Conservation (phyloP, 2,113 vertebrate genomes). For the Campylomormyrus tamandua region DNA sequence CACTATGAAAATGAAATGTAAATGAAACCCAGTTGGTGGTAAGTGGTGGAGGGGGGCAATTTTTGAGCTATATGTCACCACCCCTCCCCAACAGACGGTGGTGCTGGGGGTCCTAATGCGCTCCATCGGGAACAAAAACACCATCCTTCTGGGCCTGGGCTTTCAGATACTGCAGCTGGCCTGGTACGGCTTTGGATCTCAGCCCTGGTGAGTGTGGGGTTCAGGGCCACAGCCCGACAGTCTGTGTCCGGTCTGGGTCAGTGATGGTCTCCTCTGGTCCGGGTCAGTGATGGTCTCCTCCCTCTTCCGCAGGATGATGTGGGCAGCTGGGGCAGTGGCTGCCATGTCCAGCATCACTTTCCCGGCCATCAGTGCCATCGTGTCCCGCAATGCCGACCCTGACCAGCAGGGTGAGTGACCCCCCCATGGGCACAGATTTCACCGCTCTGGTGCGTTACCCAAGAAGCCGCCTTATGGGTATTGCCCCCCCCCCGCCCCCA, state of each 20-base stretch:
- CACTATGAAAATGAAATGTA: neutral
- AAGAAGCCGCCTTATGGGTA: neutral
- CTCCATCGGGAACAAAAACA: conserved; percentile 86
- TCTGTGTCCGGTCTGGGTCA: neutral
- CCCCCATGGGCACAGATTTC: neutral
- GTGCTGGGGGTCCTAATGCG: conserved; percentile 83
- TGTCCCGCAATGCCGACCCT: conserved; percentile 77
- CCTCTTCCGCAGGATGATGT: conserved; percentile 76
- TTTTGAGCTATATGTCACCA: conserved; percentile 15
- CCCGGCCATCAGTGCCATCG: conserved; percentile 78
- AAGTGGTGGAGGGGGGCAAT: neutral
- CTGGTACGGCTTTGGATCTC: conserved; percentile 85
- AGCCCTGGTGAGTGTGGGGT: conserved; percentile 73
- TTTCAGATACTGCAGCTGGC: conserved; percentile 89
- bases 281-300: neutral
- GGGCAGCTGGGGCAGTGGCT: conserved; percentile 80
- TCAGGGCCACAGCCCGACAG: neutral
- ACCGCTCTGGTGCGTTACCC: too few species aligned
- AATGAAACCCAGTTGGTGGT: neutral
- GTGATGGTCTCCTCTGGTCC: neutral
- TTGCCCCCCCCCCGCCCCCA: conserved; percentile 30
- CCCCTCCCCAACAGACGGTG: conserved; percentile 62
- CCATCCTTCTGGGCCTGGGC: conserved; percentile 78
- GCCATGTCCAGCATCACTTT: conserved; percentile 90
- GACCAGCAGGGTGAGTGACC: conserved; percentile 74